Evolutionary conservation across 2,888 invertebrate genomes (phyloP), one percentile per base, ranked within the genome.

Genomic region (Cylindroiulus punctatus): DNA sequence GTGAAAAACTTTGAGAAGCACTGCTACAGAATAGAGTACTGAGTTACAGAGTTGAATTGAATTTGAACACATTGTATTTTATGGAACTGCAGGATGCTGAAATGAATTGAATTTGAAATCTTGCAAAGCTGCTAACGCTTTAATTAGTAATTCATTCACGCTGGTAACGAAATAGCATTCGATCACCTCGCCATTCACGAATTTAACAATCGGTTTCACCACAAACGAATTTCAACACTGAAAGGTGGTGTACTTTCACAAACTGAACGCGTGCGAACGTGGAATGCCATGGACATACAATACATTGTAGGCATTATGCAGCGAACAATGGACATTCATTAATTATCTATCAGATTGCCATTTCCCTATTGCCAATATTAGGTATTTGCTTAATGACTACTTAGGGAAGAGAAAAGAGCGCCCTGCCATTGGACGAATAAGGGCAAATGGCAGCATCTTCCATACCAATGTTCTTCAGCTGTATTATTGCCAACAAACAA

Each of bases 361-460:
- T 65, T 65, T 65, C 65, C 65, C 22, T 2, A 65, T 65, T 65
- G 65, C 65, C 65, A 65, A 22, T 22, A n/a, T 65, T 65, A 22
- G 8, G 65, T n/a, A 65, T 65, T 22, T 65, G 65, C 22, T 65
- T 65, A 65, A 65, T 65, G 65, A 65, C 8, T 22, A 65, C 22
- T 5, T 3, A 65, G 22, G 10, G 1, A 26, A 8, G 10, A 22
- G 65, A 26, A 65, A 26, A 65, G 26, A 65, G 17, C 14, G n/a
- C n/a, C 5, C n/a, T 42, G 42, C 42, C 42, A 42, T 42, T 42
- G 7, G 42, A 42, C 10, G 42, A 26, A 2, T 26, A 65, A 26
- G 65, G 65, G 22, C 52, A 65, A 65, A n/a, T 65, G 65, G 65
- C 65, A 65, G 65, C 65, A 65, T n/a, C 65, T 65, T 65, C 52